Percentiles rank a stretch among this genome's conserved stretches.
Conservation (phyloP, 1,140 invertebrate species). For the Tribolium castaneum region DNA sequence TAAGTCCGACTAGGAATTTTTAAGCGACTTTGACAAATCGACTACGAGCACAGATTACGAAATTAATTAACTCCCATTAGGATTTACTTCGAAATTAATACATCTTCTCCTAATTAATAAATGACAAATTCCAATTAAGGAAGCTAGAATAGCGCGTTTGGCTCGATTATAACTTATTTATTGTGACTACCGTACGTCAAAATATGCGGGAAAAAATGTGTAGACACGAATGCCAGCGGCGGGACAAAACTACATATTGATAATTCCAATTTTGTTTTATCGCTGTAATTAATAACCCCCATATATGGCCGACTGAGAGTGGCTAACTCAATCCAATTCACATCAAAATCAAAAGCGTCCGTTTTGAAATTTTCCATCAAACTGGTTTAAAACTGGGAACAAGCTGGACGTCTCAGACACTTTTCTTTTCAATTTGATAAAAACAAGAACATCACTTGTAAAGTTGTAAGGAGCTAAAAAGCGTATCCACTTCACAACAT, state of each 20-base stretch:
- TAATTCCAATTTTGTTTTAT: background rate
- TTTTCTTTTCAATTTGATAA: background rate
- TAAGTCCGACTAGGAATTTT: background rate
- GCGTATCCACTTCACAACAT: background rate
- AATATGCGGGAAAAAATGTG: background rate
- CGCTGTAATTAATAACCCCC: background rate
- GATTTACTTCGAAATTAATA: constrained; percentile 20
- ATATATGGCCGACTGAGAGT: background rate
- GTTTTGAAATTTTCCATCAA: background rate
- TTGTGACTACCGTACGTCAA: background rate
- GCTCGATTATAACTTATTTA: constrained; percentile 16
- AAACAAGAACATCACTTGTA: background rate
- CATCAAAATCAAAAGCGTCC: too few species aligned
- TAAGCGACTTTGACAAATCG: constrained; percentile 1
- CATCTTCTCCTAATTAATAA: constrained; percentile 27
- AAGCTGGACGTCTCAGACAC: background rate
- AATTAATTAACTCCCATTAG: constrained; percentile 31
- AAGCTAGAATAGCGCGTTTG: constrained; percentile 7
- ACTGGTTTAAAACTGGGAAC: background rate
- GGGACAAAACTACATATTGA: background rate
- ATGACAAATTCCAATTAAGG: constrained; percentile 26
- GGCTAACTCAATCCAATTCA: too few species aligned
- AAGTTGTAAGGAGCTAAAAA: background rate
- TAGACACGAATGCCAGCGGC: background rate
- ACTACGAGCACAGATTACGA: background rate